These are phyloP conservation scores for Ramphastos sulfuratus DNA, from an alignment of 2,113 vertebrate genomes.

Conservation along the genomic window DNA sequence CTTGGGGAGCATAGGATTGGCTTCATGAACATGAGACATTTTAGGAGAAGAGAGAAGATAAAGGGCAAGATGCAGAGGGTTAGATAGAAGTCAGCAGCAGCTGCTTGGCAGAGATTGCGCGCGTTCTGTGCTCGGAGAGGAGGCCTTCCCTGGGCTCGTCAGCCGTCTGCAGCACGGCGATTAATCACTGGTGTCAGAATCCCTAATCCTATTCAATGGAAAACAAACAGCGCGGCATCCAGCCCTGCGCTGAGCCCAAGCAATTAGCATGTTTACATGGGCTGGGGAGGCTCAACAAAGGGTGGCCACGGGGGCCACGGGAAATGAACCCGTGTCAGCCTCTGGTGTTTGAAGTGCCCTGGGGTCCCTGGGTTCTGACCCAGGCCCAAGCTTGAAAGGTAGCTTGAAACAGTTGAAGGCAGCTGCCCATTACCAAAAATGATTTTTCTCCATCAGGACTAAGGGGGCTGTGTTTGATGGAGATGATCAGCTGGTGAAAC, in stretches of 20 bases:
- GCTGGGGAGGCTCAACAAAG: conserved; percentile 70
- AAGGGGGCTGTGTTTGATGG: neutral
- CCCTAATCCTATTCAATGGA: conserved; percentile 92
- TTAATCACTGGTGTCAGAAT: conserved; percentile 97
- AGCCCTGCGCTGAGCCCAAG: conserved; percentile 82
- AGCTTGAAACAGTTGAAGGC: neutral
- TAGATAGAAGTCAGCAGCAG: conserved; percentile 80
- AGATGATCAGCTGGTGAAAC: neutral
- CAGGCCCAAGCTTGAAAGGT: neutral
- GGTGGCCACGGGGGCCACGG: conserved; percentile 65
- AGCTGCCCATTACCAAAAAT: neutral
- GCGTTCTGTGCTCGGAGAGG: conserved; percentile 85
- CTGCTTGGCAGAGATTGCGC: conserved; percentile 93
- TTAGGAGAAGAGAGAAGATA: conserved; percentile 21
- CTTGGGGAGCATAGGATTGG: neutral
- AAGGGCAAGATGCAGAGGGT: conserved; percentile 47
- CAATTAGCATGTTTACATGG: conserved; percentile 80
- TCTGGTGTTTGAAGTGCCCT: conserved; percentile 7
- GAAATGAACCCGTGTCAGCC: conserved; percentile 50
- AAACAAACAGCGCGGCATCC: conserved; percentile 91
- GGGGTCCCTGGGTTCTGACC: conserved; percentile 2
- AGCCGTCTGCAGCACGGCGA: conserved; percentile 90
- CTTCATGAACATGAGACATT: neutral
- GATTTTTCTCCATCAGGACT: neutral
- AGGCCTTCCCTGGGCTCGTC: conserved; percentile 87